Evolutionary conservation across 1,140 invertebrate genomes (phyloP), one percentile per base, ranked within the genome.

Genomic region (Anastatus disparis): DNA sequence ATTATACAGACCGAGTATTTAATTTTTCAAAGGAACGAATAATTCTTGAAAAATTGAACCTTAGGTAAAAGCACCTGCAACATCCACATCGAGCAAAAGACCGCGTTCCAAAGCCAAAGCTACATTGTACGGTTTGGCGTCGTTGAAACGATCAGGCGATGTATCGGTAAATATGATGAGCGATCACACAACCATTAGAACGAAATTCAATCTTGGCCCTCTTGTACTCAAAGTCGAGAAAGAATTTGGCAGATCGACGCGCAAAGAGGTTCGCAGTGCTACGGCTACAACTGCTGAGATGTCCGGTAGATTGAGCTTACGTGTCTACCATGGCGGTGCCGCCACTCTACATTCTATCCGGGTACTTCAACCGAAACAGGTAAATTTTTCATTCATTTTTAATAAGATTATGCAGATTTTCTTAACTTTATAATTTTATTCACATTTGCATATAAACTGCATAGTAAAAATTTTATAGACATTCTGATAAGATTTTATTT

Each of bases 261-360:
- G 93, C 76, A 91, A 93, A 79, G 89, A 93, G 82, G 75, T 93
- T 42, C 91, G 93, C 79, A 93, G 92, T 74, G 93, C 93, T 2
- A 94, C 93, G 15, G 93, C 93, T 0, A 93, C 93, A 3, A 94
- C 93, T 2, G 92, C 92, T 13, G 93, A 94, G 82, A 94, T 95
- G 92, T 89, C 89, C 46, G 93, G 93, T 40, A 92, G 91, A 84
- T 82, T 95, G 53, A 93, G 89, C 74, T 85, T 95, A 50, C 87
- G 91, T 70, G 90, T 95, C n/a, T 86, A 92, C 50, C 90, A 92
- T 75, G 91, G 93, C 65, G 91, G 91, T 6, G 90, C 90, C 15
- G 93, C 93, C 29, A 91, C 92, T 40, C 83, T 95, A 22, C 92
- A 94, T 80, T 93, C 92, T 13, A 94, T 95, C 72, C 91, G 91